These are phyloP conservation scores for Syngnathus typhle DNA, from an alignment of 2,113 vertebrate genomes.

Conservation along the genomic window DNA sequence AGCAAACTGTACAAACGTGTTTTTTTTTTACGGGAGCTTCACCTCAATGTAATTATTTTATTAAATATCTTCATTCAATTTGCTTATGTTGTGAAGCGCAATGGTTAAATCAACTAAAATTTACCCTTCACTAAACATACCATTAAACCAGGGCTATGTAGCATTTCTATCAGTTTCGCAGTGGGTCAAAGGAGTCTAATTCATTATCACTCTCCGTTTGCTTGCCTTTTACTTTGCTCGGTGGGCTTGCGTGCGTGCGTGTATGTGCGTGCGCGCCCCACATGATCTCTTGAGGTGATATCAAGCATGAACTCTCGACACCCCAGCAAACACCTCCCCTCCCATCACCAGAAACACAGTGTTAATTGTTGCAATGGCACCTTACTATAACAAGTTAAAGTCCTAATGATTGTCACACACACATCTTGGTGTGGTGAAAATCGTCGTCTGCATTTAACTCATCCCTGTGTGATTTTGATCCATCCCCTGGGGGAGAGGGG, in stretches of 20 bases:
- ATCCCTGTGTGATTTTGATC: too few species aligned
- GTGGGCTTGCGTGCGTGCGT: slow-evolving; percentile 17
- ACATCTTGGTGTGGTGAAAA: too few species aligned
- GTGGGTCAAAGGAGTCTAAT: background rate
- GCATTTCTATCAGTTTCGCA: background rate
- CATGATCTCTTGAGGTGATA: slow-evolving; percentile 18
- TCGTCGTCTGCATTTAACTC: too few species aligned
- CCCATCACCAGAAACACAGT: slow-evolving; percentile 24
- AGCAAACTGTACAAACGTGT: background rate
- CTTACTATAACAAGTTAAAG: slow-evolving; percentile 66
- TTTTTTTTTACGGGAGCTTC: background rate
- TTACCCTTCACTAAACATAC: too few species aligned
- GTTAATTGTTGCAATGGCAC: slow-evolving; percentile 74
- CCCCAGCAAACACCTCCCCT: background rate
- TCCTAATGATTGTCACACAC: too few species aligned
- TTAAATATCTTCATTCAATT: background rate
- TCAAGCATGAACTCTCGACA: slow-evolving; percentile 12
- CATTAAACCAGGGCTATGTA: too few species aligned
- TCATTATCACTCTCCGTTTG: background rate
- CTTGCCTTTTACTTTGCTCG: background rate
- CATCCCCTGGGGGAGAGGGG: too few species aligned
- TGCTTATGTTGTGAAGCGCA: background rate
- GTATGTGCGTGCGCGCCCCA: slow-evolving; percentile 23
- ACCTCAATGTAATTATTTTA: background rate
- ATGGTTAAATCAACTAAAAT: too few species aligned